Base-by-base conservation (phyloP, 2,113 vertebrate genomes). In the Sebastes fasciatus region DNA sequence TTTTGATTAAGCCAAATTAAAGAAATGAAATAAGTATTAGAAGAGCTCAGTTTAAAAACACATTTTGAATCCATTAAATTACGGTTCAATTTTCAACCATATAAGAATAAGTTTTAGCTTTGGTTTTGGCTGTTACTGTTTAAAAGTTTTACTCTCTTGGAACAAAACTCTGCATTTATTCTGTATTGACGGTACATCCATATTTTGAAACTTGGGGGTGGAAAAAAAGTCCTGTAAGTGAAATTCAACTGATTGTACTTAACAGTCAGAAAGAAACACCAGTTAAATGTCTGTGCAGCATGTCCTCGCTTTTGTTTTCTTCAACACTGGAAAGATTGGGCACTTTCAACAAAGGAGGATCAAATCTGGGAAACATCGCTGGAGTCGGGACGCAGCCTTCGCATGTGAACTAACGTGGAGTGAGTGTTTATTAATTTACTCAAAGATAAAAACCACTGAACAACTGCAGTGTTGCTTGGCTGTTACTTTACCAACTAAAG, bases 371-470 rank as follows among this genome's bases (percentile, higher is more conserved):
- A 51, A 46, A 26, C n/a, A 3, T 1, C 1, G 1, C 55, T 68
- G 16, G 43, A 69, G 57, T 19, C 2, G 2, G 21, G 49, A 55
- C 34, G 4, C 12, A 0, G 55, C 11, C 51, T 69, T 34, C 1
- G 19, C 62, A 51, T 52, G 64, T 48, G 19, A 74, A 61, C 69
- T 63, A 58, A 77, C 3, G 1, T 26, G 69, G 54, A 74, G 48
- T 62, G 45, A 79, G 45, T 74, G 57, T 74, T 58, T 75, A 19
- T 69, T 69, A 14, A 51, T 75, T 67, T 61, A 62, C 19, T 49
- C 6, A 1, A 42, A 17, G 12, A 65, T 52, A 0, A 75, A 73
- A 73, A 14, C 26, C 21, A 42, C 19, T 42, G 23, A 63, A 9
- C 1, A 16, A 48, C 51, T 26, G 6, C 49, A 72, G 23, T 1